phyloP scores from a whole-genome alignment of 1,140 invertebrate species.

The Teleopsis dalmanni region DNA sequence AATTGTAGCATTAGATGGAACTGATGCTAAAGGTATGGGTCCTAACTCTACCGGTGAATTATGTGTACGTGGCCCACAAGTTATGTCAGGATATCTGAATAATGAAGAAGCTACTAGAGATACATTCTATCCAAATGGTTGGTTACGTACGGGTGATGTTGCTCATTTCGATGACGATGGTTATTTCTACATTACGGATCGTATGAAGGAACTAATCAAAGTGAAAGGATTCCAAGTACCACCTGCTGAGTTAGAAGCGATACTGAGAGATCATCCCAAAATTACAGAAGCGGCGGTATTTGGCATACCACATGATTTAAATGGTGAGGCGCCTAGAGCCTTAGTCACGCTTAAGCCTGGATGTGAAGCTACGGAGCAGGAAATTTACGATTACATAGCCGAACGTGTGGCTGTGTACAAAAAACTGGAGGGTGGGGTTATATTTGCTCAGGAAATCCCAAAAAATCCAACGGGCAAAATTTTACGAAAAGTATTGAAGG shows the following conservation, averaged over 20 bases:
- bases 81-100: constrained; percentile 71
- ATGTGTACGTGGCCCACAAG: constrained; percentile 58
- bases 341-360: constrained; percentile 53
- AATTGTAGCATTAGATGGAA: constrained; percentile 53
- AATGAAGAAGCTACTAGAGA: constrained; percentile 67
- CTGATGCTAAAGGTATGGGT: constrained; percentile 45
- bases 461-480: constrained; percentile 71
- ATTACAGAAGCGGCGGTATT: constrained; percentile 76
- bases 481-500: constrained; percentile 54
- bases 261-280: constrained; percentile 66
- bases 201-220: constrained; percentile 86
- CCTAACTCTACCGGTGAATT: constrained; percentile 54
- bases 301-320: constrained; percentile 62
- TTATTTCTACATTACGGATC: constrained; percentile 70
- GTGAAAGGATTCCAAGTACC: constrained; percentile 70
- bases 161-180: constrained; percentile 67
- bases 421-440: constrained; percentile 56
- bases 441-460: constrained; percentile 62
- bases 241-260: constrained; percentile 78
- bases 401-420: constrained; percentile 61
- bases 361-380: constrained; percentile 41
- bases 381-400: constrained; percentile 53
- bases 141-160: constrained; percentile 78
- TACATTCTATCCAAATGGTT: constrained; percentile 61
- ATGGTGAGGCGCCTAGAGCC: constrained; percentile 71